These are phyloP conservation scores for Nemapogon koenigi DNA, from an alignment of 2,888 invertebrate genomes.

Conservation along the genomic window DNA sequence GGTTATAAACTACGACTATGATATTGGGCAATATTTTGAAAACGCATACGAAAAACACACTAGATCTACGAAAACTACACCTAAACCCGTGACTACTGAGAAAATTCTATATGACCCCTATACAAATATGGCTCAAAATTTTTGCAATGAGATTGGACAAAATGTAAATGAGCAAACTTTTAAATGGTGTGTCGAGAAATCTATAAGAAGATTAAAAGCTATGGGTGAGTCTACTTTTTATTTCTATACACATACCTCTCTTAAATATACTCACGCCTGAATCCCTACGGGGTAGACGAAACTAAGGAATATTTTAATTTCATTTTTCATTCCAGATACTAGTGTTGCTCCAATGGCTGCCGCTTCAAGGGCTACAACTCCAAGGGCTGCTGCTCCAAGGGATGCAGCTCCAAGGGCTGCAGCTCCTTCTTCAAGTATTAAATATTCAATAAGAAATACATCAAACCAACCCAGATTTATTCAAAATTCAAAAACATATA, in stretches of 20 bases:
- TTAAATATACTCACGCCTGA: too few species aligned
- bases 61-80: neutral
- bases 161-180: conserved; percentile 30
- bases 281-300: too few species aligned
- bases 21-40: neutral
- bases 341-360: neutral
- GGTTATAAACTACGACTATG: conserved; percentile 1
- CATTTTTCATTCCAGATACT: neutral
- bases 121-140: conserved; percentile 36
- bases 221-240: conserved; percentile 31
- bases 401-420: too few species aligned
- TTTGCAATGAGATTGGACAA: conserved; percentile 43
- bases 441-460: too few species aligned
- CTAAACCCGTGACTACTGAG: neutral
- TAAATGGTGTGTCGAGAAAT: conserved; percentile 47
- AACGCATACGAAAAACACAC: neutral
- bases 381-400: too few species aligned
- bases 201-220: conserved; percentile 34
- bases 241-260: too few species aligned
- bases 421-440: too few species aligned
- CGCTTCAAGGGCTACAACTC: too few species aligned
- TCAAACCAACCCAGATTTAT: neutral
- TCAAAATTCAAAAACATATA: neutral
- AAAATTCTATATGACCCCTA: conserved; percentile 31
- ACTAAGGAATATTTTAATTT: neutral